phyloP scores from a whole-genome alignment of 2,888 invertebrate genomes.

The Hylaea fasciaria region DNA sequence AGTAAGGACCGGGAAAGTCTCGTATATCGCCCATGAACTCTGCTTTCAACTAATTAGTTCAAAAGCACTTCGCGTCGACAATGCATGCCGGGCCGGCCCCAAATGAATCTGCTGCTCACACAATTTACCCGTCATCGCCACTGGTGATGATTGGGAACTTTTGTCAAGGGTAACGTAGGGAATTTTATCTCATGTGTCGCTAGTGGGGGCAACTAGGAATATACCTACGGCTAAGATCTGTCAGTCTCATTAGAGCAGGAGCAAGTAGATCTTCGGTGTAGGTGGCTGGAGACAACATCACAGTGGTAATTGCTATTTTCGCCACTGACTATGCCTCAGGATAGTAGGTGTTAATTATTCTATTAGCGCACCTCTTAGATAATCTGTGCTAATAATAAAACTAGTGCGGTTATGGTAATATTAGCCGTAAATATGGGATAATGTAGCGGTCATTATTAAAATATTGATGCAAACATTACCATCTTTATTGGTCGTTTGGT shows the following conservation, averaged over 20 bases:
- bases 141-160: no score
- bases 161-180: no score
- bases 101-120: no score
- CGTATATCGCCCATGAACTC: no score
- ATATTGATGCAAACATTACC: constrained; percentile 16
- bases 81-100: no score
- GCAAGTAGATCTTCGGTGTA: constrained; percentile 11
- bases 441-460: constrained; percentile 19
- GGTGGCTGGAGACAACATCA: constrained; percentile 19
- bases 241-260: constrained; percentile 11
- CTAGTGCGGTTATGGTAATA: constrained; percentile 23
- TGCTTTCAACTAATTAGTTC: no score
- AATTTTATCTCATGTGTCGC: no score
- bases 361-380: constrained; percentile 16
- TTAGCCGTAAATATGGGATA: constrained; percentile 19
- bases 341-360: constrained; percentile 27
- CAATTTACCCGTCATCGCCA: no score
- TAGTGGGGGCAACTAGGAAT: no score
- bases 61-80: no score
- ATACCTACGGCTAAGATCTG: neutral
- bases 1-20: no score
- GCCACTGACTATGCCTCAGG: constrained; percentile 20
- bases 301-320: constrained; percentile 27
- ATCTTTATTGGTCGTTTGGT: constrained; percentile 15
- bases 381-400: constrained; percentile 25